Evolutionary conservation across 2,888 invertebrate species (phyloP).

Genomic region (Papilio elwesi): DNA sequence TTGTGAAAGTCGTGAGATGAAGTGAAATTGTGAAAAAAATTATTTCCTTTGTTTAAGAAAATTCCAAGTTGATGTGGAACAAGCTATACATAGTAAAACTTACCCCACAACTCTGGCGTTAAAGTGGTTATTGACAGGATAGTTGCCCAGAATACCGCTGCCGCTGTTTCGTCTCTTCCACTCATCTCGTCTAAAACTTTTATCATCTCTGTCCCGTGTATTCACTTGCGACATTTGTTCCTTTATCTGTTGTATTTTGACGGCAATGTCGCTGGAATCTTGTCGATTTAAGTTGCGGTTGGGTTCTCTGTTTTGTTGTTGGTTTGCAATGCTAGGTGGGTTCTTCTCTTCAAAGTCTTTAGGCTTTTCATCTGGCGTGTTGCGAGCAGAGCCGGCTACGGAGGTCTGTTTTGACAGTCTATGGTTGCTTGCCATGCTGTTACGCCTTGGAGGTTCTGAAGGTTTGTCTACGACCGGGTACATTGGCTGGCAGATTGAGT

Average conservation of each 20-base stretch:
- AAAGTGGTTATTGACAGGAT: conserved; percentile 53
- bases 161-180: conserved; percentile 62
- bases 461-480: conserved; percentile 58
- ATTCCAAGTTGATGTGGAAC: too few species aligned
- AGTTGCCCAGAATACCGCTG: conserved; percentile 67
- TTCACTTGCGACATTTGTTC: conserved; percentile 65
- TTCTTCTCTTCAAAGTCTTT: conserved; percentile 40
- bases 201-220: conserved; percentile 49
- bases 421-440: conserved; percentile 39
- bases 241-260: conserved; percentile 71
- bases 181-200: conserved; percentile 46
- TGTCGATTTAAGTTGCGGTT: conserved; percentile 40
- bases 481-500: conserved; percentile 62
- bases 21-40: too few species aligned
- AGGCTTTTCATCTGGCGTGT: conserved; percentile 55
- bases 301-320: conserved; percentile 6
- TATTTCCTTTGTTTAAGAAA: too few species aligned
- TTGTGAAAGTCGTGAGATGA: too few species aligned
- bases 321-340: neutral
- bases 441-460: conserved; percentile 45
- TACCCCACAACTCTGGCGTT: conserved; percentile 57
- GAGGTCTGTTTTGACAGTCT: conserved; percentile 52
- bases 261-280: conserved; percentile 59
- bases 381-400: conserved; percentile 51
- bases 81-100: conserved; percentile 40